Conservation (phyloP, 2,113 vertebrate genomes). For the Chloropsis cyanopogon region DNA sequence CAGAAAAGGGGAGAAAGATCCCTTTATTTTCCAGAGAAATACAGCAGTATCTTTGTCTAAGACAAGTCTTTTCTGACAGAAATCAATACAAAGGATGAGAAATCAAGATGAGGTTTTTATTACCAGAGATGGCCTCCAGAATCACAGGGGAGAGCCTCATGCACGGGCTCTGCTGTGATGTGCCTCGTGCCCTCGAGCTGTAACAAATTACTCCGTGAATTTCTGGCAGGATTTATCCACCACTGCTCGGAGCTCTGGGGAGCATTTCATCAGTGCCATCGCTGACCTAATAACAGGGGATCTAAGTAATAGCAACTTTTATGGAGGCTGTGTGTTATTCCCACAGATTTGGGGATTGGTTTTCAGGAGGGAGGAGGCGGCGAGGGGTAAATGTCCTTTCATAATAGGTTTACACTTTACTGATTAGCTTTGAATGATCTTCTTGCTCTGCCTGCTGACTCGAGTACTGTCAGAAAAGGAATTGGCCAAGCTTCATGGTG, state of each 20-base stretch:
- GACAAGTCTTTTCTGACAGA: not conserved
- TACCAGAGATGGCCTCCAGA: slow-evolving; percentile 12
- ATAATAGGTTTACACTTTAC: slow-evolving; percentile 59
- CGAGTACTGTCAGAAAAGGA: slow-evolving; percentile 8
- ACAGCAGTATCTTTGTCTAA: not conserved
- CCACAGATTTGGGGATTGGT: slow-evolving; percentile 19
- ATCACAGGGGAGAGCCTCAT: not conserved
- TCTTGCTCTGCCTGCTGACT: slow-evolving; percentile 56
- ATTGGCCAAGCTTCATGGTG: slow-evolving; percentile 14
- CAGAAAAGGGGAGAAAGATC: not conserved
- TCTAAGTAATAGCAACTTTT: slow-evolving; percentile 35
- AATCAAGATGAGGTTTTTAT: slow-evolving; percentile 58
- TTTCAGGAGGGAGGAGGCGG: slow-evolving; percentile 4
- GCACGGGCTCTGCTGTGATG: not conserved
- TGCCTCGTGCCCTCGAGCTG: not conserved
- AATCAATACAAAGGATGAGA: slow-evolving; percentile 22
- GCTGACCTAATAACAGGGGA: slow-evolving; percentile 33
- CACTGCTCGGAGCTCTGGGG: not conserved
- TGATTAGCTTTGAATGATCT: slow-evolving; percentile 59
- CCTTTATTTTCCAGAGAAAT: not conserved
- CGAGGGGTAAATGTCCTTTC: slow-evolving; percentile 41
- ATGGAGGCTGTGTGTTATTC: not conserved
- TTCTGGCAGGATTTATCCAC: slow-evolving; percentile 40
- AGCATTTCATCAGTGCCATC: not conserved
- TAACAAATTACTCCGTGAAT: not conserved